Conservation (phyloP, 1,140 invertebrate genomes). For the Trichonephila clavipes region DNA sequence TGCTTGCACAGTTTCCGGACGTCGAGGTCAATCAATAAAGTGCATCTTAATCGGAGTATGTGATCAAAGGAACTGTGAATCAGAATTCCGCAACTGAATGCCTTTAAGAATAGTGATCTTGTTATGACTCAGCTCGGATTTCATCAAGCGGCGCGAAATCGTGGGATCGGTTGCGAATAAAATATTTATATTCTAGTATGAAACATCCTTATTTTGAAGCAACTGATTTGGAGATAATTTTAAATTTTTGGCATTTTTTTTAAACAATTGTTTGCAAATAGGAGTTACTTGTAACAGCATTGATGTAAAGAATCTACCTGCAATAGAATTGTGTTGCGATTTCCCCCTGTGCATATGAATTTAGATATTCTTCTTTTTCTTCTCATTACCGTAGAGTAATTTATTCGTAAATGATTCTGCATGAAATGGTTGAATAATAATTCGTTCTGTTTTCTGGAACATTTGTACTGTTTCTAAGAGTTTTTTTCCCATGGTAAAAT, state of each 20-base stretch:
- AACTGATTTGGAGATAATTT: neutral
- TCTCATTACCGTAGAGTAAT: no score
- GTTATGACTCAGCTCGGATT: neutral
- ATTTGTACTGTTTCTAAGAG: no score
- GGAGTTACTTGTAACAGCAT: neutral
- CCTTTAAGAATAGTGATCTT: neutral
- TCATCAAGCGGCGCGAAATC: constrained; percentile 6
- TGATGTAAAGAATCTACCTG: neutral
- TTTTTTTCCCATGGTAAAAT: no score
- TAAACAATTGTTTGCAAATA: neutral
- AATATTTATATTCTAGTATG: neutral
- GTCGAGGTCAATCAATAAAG: constrained; percentile 26
- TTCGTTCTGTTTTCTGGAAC: no score
- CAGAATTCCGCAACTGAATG: neutral
- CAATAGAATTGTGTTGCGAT: neutral
- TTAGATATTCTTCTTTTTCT: no score
- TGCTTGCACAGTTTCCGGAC: neutral
- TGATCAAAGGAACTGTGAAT: constrained; percentile 18
- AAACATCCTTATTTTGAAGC: neutral
- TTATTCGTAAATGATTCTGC: no score
- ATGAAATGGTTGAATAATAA: no score
- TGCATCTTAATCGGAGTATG: neutral
- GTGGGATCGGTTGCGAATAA: neutral
- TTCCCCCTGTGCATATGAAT: no score
- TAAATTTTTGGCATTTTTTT: neutral